These are phyloP conservation scores for Leptestheria dahalacensis DNA, from an alignment of 1,140 invertebrate species.

Conservation along the genomic window DNA sequence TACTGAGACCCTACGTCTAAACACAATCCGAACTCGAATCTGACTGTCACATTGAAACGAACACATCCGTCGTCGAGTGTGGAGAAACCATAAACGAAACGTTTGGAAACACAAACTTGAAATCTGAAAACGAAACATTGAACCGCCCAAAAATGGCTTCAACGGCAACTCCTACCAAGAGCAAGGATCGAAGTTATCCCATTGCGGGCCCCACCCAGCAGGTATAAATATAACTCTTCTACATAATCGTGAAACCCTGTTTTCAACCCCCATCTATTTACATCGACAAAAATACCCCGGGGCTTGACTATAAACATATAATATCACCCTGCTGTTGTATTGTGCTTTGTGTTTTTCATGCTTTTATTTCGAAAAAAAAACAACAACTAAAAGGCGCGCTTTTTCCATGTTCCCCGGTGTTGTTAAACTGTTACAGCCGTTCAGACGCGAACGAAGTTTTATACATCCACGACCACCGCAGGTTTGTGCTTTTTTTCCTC, in stretches of 20 bases:
- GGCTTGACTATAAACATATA: too few relatives aligned
- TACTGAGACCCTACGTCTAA: too few relatives aligned
- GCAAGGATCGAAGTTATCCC: background rate
- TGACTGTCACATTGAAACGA: too few relatives aligned
- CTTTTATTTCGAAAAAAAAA: too few relatives aligned
- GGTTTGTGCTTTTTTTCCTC: slow-evolving; percentile 5
- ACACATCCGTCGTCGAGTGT: too few relatives aligned
- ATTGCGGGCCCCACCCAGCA: background rate
- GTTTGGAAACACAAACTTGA: too few relatives aligned
- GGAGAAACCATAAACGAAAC: too few relatives aligned
- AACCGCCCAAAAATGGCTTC: background rate
- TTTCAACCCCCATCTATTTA: background rate
- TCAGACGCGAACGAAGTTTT: slow-evolving; percentile 16
- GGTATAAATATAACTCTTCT: background rate
- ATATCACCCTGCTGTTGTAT: background rate
- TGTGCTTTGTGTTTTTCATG: too few relatives aligned
- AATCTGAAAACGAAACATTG: background rate
- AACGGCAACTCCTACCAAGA: background rate
- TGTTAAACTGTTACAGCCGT: slow-evolving; percentile 1
- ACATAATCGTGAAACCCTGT: background rate
- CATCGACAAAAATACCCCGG: too few relatives aligned
- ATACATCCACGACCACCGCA: slow-evolving; percentile 5
- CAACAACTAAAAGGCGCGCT: background rate
- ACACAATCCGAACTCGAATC: too few relatives aligned
- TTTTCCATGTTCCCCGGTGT: background rate